Evolutionary conservation across 64 coral and sea anemone genomes (phyloP), one percentile per base, ranked within the genome.

Genomic region (Hydrozoanthus tunicans): DNA sequence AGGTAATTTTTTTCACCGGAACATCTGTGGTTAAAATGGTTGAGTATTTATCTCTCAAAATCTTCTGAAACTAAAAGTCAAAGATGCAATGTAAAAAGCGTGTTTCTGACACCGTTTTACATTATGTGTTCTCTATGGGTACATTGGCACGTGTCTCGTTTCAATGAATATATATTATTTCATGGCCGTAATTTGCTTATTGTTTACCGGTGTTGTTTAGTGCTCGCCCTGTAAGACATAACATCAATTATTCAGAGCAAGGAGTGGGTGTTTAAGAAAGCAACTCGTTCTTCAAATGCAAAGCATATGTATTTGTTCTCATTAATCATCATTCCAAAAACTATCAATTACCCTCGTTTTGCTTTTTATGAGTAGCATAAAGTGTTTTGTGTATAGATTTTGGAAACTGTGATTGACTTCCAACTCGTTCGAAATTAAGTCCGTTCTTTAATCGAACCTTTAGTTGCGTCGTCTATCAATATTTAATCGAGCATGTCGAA

Each of bases 161-260:
- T 56, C 53, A 79, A 26, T 51, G 43, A 53, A 86, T 71, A 15
- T 73, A 24, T 73, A 73, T 88, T 69, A 72, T 86, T 59, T 88
- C 23, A 73, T 59, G 61, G 84, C 17, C 70, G 68, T 75, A 88
- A 74, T 74, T 88, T 51, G 68, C 69, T 75, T 25, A 88, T 88
- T 73, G 84, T 88, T 88, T 88, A 75, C 11, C n/a, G 27, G 70
- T 32, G 27, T 88, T 88, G 69, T 88, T 88, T 88, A 57, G 56
- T 59, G 68, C 69, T 88, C 68, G 9, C 84, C 68, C 53, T 58
- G 51, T 9, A 53, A 26, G 27, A 20, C 12, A 6, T 43, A 74
- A 51, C 56, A 88, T 88, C 0, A 88, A 88, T 88, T 74, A 88
- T 88, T 88, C 25, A 88, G 11, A 60, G 68, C 55, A 32, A 20